These are phyloP conservation scores for Cuculus canorus DNA, from an alignment of 2,797 vertebrate species.

Conservation along the genomic window DNA sequence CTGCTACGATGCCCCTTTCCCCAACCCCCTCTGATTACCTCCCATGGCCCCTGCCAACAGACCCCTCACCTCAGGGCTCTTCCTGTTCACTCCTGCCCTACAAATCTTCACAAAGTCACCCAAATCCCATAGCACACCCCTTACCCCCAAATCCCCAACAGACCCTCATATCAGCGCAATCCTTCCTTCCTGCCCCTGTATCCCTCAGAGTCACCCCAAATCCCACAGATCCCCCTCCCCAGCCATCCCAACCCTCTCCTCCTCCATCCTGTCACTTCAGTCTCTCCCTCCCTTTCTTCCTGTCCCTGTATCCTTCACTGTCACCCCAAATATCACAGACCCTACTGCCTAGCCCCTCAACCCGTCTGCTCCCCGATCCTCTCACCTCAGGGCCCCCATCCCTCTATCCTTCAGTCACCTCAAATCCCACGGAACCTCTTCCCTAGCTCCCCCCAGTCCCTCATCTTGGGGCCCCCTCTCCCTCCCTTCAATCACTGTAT, in stretches of 20 bases:
- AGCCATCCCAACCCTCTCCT: too few relatives aligned
- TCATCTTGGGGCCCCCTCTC: not conserved
- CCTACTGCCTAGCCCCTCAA: not conserved
- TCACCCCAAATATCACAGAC: not conserved
- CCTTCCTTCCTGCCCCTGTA: too few relatives aligned
- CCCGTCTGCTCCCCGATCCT: too few relatives aligned
- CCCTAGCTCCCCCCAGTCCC: too few relatives aligned
- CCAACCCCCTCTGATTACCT: not conserved
- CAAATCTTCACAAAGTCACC: too few relatives aligned
- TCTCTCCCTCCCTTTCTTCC: not conserved
- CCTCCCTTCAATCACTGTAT: too few relatives aligned
- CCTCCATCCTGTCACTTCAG: not conserved
- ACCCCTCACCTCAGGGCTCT: not conserved
- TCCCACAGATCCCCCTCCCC: not conserved
- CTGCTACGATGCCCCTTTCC: rapidly evolving
- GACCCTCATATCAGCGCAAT: too few relatives aligned
- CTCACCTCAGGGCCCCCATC: not conserved
- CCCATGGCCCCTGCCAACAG: too few relatives aligned
- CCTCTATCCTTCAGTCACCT: not conserved
- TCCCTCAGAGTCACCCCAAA: not conserved
- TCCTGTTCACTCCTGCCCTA: not conserved
- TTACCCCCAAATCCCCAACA: too few relatives aligned
- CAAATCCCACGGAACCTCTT: not conserved
- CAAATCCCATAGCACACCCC: not conserved
- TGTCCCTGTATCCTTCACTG: not conserved